phyloP scores from a whole-genome alignment of 2,797 vertebrate species.

The Microctenopoma lineatum region DNA sequence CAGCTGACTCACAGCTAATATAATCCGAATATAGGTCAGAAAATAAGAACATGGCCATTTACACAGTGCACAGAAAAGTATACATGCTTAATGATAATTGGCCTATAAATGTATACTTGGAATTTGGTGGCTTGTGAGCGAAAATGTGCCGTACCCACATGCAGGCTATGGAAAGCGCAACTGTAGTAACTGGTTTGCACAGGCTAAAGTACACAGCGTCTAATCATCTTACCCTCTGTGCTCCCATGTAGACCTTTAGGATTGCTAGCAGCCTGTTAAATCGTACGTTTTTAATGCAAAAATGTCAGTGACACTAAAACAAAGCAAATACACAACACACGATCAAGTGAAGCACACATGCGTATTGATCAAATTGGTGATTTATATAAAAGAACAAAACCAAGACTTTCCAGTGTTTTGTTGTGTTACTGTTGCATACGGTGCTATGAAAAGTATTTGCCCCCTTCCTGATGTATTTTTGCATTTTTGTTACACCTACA shows the following conservation, averaged over 20 bases:
- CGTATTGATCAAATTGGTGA: not conserved
- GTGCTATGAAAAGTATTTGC: not conserved
- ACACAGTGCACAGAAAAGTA: not conserved
- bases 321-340: constrained; percentile 2
- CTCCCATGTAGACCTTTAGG: constrained; percentile 14
- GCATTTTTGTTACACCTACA: too few species aligned
- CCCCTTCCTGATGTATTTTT: too few species aligned
- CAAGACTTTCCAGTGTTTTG: not conserved
- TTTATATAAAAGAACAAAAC: not conserved
- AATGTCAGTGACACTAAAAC: not conserved
- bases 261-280: not conserved
- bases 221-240: constrained; percentile 14
- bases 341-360: constrained; percentile 8
- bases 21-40: not conserved
- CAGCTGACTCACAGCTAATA: not conserved
- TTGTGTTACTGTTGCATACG: not conserved
- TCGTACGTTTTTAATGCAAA: constrained; percentile 2
- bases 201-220: constrained; percentile 9
- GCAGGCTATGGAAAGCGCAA: constrained; percentile 4
- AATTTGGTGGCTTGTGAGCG: constrained; percentile 9
- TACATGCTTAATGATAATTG: constrained; percentile 6
- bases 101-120: not conserved
- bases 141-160: constrained; percentile 3
- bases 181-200: not conserved
- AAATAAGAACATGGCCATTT: not conserved